These are phyloP conservation scores for Piprites chloris DNA, from an alignment of 2,113 vertebrate genomes.

Conservation along the genomic window DNA sequence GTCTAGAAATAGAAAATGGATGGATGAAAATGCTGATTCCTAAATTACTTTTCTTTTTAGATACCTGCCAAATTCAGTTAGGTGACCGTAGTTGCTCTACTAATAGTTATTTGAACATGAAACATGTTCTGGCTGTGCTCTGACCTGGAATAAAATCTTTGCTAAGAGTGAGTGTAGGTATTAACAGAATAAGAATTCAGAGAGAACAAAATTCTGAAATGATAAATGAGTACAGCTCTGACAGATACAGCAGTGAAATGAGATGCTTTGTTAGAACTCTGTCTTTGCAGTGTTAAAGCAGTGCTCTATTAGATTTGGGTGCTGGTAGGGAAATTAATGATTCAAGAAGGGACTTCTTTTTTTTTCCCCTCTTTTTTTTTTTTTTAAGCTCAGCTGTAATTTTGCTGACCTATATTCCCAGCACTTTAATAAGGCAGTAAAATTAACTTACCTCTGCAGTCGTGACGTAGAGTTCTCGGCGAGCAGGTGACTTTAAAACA, in stretches of 20 bases:
- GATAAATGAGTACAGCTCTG: neutral
- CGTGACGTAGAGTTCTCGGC: neutral
- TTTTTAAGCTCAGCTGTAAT: neutral
- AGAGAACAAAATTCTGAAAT: neutral
- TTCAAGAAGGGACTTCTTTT: neutral
- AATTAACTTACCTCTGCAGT: neutral
- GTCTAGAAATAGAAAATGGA: neutral
- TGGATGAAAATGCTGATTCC: neutral
- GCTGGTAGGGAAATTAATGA: neutral
- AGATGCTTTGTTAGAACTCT: neutral
- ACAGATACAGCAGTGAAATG: neutral
- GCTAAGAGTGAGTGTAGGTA: neutral
- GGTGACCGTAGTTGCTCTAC: neutral
- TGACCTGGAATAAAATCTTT: neutral
- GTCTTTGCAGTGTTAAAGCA: neutral
- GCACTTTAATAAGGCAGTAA: neutral
- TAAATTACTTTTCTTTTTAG: neutral
- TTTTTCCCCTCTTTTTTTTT: accelerated
- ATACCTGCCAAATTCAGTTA: neutral
- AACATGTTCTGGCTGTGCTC: neutral
- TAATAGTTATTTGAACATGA: neutral
- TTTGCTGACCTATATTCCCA: neutral
- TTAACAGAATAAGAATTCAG: neutral
- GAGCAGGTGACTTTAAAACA: neutral
- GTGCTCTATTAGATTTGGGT: neutral